phyloP scores from a whole-genome alignment of 2,113 vertebrate species.

The Accipiter virgatus region DNA sequence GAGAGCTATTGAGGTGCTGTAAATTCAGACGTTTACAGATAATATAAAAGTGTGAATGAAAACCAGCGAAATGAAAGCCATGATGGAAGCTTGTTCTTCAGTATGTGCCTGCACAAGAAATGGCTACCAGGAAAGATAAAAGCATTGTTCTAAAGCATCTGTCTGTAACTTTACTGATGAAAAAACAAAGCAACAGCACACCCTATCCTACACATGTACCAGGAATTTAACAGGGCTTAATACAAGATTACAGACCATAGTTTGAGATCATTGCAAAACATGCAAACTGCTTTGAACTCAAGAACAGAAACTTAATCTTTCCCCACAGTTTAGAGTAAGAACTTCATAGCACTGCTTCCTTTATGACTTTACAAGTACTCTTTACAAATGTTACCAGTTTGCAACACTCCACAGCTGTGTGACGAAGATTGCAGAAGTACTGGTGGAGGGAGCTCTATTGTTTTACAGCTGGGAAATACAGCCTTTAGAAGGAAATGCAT shows the following conservation, averaged over 20 bases:
- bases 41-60: neutral
- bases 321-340: neutral
- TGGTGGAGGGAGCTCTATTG: neutral
- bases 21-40: neutral
- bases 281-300: neutral
- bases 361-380: neutral
- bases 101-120: neutral
- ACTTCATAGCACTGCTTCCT: neutral
- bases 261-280: neutral
- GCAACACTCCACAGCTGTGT: neutral
- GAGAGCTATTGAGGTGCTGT: neutral
- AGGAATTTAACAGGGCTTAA: neutral
- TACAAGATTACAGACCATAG: neutral
- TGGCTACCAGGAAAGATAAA: neutral
- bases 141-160: neutral
- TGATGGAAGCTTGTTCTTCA: neutral
- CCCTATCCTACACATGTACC: neutral
- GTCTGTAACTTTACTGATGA: neutral
- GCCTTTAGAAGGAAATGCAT: neutral
- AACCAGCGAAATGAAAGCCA: neutral
- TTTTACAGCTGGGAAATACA: conserved; percentile 6
- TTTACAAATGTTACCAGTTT: neutral
- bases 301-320: neutral
- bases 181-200: neutral
- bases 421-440: neutral